A percentile compares a stretch with the other conserved stretches of the same genome.
These are phyloP conservation scores for Dasypogon diadema DNA, from an alignment of 2,888 invertebrate genomes.

Conservation along the genomic window DNA sequence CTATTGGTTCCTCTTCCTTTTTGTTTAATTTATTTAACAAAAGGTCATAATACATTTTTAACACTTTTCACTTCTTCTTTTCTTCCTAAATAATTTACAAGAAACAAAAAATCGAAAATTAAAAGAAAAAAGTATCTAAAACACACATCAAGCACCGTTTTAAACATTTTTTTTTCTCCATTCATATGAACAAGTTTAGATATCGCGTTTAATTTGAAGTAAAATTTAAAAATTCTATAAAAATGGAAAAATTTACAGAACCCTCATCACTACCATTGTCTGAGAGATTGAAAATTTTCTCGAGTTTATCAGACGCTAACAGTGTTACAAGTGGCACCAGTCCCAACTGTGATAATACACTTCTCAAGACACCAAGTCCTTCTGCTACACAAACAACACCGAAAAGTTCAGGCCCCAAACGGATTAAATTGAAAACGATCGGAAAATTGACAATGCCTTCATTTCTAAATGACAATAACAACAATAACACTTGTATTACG, in stretches of 20 bases:
- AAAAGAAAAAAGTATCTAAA: conserved; percentile 13
- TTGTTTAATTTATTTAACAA: conserved; percentile 47
- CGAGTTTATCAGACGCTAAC: conserved; percentile 62
- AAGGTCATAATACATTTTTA: neutral
- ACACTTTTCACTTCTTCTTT: neutral
- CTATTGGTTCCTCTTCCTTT: conserved; percentile 4
- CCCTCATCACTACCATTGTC: conserved; percentile 66
- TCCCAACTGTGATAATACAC: neutral
- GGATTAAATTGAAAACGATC: conserved; percentile 62
- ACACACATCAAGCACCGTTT: conserved; percentile 49
- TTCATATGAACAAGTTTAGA: neutral
- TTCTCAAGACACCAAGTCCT: conserved; percentile 52
- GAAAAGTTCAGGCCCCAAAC: conserved; percentile 58
- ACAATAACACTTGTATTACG: conserved; percentile 56
- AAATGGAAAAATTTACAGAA: conserved; percentile 60
- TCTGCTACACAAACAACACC: conserved; percentile 1
- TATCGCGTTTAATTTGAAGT: conserved; percentile 12
- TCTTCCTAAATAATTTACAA: neutral
- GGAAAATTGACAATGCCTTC: conserved; percentile 65
- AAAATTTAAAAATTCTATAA: conserved; percentile 12
- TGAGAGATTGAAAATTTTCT: conserved; percentile 66
- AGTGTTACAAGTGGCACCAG: conserved; percentile 56
- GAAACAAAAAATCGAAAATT: neutral
- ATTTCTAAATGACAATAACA: conserved; percentile 62
- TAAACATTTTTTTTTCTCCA: conserved; percentile 5